Percentiles rank a stretch among this genome's conserved stretches.
Evolutionary conservation across 1,140 invertebrate species (phyloP).

Genomic region (Hypothenemus hampei): DNA sequence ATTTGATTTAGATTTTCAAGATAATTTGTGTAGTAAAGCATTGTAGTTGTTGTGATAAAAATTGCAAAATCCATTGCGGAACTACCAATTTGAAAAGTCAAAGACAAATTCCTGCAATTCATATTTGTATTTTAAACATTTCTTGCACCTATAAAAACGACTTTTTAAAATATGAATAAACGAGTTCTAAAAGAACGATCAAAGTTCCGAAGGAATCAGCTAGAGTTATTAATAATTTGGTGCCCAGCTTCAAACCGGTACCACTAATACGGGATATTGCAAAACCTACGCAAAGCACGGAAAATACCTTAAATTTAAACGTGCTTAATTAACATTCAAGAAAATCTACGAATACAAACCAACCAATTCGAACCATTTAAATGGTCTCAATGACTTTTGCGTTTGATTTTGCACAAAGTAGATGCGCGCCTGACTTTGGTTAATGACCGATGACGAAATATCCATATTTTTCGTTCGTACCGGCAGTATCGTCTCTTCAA

Average conservation of each 20-base stretch:
- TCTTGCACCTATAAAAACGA: too few species aligned
- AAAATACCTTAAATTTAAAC: not conserved
- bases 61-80: not conserved
- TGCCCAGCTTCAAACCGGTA: too few species aligned
- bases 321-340: not conserved
- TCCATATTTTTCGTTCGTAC: too few species aligned
- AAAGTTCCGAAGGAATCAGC: too few species aligned
- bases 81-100: conserved; percentile 2
- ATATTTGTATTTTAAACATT: too few species aligned
- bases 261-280: too few species aligned
- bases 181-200: not conserved
- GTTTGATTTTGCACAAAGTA: conserved; percentile 15
- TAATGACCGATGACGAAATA: too few species aligned
- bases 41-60: not conserved
- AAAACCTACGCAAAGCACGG: not conserved
- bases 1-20: not conserved
- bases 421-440: too few species aligned
- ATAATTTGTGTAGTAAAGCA: conserved; percentile 1
- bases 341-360: not conserved
- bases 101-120: conserved; percentile 3
- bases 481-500: too few species aligned
- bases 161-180: too few species aligned
- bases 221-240: too few species aligned
- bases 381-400: not conserved
- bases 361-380: conserved; percentile 21